Conservation (phyloP, 2,888 invertebrate species). For the Brachyopa scutellaris region DNA sequence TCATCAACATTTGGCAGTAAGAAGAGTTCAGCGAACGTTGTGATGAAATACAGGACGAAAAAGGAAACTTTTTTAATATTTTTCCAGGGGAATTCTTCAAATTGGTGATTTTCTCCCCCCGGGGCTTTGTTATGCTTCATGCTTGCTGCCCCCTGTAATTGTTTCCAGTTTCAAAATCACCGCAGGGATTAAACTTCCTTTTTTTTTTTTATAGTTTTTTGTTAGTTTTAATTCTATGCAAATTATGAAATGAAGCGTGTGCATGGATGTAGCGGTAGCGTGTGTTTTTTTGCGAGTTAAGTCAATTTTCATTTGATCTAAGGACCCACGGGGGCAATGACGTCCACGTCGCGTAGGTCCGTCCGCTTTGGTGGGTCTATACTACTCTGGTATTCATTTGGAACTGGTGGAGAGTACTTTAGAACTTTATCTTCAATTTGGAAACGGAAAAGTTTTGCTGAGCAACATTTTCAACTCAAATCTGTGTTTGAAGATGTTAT, state of each 20-base stretch:
- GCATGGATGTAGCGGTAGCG: neutral
- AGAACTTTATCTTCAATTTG: slow-evolving; percentile 25
- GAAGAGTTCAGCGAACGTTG: slow-evolving; percentile 19
- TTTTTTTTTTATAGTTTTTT: slow-evolving; percentile 54
- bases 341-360: slow-evolving; percentile 11
- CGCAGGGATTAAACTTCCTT: slow-evolving; percentile 54
- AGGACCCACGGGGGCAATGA: slow-evolving; percentile 48
- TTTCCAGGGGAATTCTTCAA: slow-evolving; percentile 57
- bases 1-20: slow-evolving; percentile 49
- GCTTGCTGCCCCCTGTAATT: slow-evolving; percentile 54
- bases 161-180: slow-evolving; percentile 62
- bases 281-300: slow-evolving; percentile 22
- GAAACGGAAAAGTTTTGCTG: slow-evolving; percentile 17
- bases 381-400: neutral
- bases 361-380: neutral
- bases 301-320: slow-evolving; percentile 57
- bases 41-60: slow-evolving; percentile 4
- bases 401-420: neutral
- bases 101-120: slow-evolving; percentile 60
- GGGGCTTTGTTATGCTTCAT: slow-evolving; percentile 32
- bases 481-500: slow-evolving; percentile 35
- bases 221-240: slow-evolving; percentile 66
- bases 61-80: slow-evolving; percentile 41
- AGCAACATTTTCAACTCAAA: neutral
- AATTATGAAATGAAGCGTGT: slow-evolving; percentile 62